Conservation (phyloP, 2,797 vertebrate species). For the Chrosomus eos region DNA sequence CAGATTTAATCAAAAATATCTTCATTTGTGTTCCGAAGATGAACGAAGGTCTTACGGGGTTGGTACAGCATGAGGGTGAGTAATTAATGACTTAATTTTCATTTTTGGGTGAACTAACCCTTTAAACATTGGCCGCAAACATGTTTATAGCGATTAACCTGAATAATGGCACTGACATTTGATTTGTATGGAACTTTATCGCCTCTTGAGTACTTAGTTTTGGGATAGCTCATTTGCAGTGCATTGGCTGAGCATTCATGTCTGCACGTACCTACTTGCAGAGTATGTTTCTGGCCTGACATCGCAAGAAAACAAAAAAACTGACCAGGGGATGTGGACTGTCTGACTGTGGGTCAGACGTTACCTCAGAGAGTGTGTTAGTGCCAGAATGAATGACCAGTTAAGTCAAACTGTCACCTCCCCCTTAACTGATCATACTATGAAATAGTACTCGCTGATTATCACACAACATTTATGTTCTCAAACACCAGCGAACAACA, state of each 20-base stretch:
- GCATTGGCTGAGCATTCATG: neutral
- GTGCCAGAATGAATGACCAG: conserved; percentile 23
- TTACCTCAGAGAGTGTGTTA: conserved; percentile 11
- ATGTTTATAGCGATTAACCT: neutral
- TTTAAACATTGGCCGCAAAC: neutral
- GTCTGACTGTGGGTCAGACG: conserved; percentile 57
- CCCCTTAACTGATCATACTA: neutral
- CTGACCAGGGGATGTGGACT: conserved; percentile 47
- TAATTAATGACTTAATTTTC: no score
- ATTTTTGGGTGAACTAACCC: no score
- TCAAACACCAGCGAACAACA: neutral
- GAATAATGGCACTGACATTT: neutral
- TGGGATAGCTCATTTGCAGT: neutral
- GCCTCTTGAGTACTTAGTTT: neutral
- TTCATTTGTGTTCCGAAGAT: no score
- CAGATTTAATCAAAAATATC: no score
- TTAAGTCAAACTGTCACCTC: conserved; percentile 27
- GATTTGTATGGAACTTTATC: neutral
- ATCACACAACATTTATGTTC: conserved; percentile 18
- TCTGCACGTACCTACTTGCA: neutral
- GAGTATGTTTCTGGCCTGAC: neutral
- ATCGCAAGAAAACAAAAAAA: neutral
- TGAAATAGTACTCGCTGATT: neutral
- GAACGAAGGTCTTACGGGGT: no score
- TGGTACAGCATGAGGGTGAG: no score